Conservation (phyloP, 2,797 vertebrate genomes). For the Xenopus petersii region DNA sequence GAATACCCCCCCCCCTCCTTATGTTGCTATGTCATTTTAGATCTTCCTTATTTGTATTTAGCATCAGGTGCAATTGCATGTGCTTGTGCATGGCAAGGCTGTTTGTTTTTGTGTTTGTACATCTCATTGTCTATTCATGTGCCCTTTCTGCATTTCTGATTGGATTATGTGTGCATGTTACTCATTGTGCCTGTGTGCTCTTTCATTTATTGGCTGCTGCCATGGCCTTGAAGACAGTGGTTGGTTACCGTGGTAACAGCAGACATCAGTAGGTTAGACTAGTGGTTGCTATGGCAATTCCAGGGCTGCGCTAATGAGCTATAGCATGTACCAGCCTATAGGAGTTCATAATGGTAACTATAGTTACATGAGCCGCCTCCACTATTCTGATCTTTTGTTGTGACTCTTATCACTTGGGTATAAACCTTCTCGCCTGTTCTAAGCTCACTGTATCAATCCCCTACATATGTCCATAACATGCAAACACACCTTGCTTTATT, state of each 20-base stretch:
- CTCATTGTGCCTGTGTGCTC: slow-evolving; percentile 28
- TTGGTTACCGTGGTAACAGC: slow-evolving; percentile 55
- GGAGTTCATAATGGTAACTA: slow-evolving; percentile 27
- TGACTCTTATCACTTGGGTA: slow-evolving; percentile 11
- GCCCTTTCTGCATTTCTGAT: not conserved
- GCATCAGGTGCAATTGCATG: too few relatives aligned
- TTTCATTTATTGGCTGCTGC: slow-evolving; percentile 52
- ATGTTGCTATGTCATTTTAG: too few relatives aligned
- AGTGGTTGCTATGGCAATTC: slow-evolving; percentile 39
- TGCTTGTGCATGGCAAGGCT: not conserved
- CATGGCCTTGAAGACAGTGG: slow-evolving; percentile 61
- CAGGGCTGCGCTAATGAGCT: slow-evolving; percentile 20
- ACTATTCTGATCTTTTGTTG: not conserved
- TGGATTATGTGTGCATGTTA: slow-evolving; percentile 6
- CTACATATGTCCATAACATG: not conserved
- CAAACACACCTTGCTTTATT: too few relatives aligned
- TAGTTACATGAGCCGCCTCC: slow-evolving; percentile 21
- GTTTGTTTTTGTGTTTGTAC: not conserved
- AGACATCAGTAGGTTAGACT: slow-evolving; percentile 40
- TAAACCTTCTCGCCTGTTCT: not conserved
- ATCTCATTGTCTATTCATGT: slow-evolving; percentile 9
- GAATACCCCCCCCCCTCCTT: too few relatives aligned
- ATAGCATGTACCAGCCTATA: slow-evolving; percentile 28
- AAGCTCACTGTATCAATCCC: rapidly evolving
- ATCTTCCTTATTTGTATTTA: too few relatives aligned